These are phyloP conservation scores for Hybognathus amarus DNA, from an alignment of 2,797 vertebrate species.

Conservation along the genomic window DNA sequence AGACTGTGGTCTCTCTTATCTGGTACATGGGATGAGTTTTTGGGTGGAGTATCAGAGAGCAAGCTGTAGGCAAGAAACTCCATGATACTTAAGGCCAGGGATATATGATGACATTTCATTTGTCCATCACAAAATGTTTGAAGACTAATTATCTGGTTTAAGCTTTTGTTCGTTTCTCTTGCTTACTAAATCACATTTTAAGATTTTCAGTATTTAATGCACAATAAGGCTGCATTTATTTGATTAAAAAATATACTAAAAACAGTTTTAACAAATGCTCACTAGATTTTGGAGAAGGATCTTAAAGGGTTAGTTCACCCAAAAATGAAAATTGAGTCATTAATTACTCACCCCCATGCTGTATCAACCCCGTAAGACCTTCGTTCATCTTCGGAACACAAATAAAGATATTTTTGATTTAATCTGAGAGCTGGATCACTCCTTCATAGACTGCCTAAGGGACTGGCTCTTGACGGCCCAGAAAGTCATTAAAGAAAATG, in stretches of 20 bases:
- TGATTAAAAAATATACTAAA: background rate
- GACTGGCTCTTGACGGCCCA: too few species aligned
- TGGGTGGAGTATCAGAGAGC: conserved; percentile 49
- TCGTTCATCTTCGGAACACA: too few species aligned
- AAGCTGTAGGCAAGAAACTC: conserved; percentile 3
- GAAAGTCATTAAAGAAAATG: too few species aligned
- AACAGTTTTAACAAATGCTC: background rate
- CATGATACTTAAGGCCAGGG: conserved; percentile 6
- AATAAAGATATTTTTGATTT: too few species aligned
- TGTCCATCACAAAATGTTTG: background rate
- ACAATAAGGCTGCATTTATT: background rate
- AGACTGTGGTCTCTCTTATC: conserved; percentile 46
- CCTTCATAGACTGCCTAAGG: too few species aligned
- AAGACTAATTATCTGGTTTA: background rate
- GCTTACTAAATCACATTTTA: too few species aligned
- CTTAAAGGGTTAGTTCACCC: too few species aligned
- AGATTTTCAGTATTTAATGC: background rate
- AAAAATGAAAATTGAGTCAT: too few species aligned
- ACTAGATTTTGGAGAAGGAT: background rate
- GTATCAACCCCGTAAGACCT: too few species aligned
- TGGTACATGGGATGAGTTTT: conserved; percentile 12
- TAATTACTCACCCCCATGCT: too few species aligned
- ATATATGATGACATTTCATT: conserved; percentile 8
- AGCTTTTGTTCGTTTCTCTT: background rate
- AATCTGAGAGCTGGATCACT: too few species aligned